Evolutionary conservation across 2,113 vertebrate genomes (phyloP).

Genomic region (Petromus typicus): DNA sequence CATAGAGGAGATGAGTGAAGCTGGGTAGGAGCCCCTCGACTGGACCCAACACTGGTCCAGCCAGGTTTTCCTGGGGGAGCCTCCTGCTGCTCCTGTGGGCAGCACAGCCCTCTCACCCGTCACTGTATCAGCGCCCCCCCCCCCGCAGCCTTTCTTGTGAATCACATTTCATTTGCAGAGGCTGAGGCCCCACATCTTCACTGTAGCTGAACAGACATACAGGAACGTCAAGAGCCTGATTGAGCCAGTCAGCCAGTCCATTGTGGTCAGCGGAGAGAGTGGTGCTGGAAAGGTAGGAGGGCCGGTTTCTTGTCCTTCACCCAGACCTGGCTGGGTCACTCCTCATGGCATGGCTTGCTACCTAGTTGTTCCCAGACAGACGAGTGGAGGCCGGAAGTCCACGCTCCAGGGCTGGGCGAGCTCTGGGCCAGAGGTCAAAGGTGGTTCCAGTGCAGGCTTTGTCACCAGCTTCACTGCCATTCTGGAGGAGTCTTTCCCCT

Average conservation of each 20-base stretch:
- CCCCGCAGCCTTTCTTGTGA: background rate
- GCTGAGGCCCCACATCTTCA: slow-evolving; percentile 96
- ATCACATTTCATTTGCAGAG: slow-evolving; percentile 87
- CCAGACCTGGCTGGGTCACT: background rate
- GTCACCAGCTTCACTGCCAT: background rate
- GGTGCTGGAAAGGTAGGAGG: slow-evolving; percentile 96
- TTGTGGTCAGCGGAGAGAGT: slow-evolving; percentile 98
- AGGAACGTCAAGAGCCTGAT: slow-evolving; percentile 93
- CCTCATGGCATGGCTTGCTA: background rate
- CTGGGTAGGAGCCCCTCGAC: background rate
- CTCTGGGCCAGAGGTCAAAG: background rate
- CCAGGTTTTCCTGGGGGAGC: slow-evolving; percentile 25
- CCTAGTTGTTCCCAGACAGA: background rate
- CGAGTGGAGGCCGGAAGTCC: background rate
- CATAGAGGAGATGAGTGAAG: background rate
- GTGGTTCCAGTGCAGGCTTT: background rate
- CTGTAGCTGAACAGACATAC: slow-evolving; percentile 96
- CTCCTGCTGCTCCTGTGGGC: background rate
- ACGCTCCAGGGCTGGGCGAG: background rate
- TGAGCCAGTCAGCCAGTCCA: slow-evolving; percentile 94
- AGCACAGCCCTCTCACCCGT: background rate
- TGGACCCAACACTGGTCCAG: background rate
- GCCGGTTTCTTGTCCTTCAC: background rate
- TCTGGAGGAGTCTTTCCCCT: background rate
- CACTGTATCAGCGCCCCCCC: background rate